phyloP scores from a whole-genome alignment of 2,113 vertebrate species.

The Crocuta crocuta region DNA sequence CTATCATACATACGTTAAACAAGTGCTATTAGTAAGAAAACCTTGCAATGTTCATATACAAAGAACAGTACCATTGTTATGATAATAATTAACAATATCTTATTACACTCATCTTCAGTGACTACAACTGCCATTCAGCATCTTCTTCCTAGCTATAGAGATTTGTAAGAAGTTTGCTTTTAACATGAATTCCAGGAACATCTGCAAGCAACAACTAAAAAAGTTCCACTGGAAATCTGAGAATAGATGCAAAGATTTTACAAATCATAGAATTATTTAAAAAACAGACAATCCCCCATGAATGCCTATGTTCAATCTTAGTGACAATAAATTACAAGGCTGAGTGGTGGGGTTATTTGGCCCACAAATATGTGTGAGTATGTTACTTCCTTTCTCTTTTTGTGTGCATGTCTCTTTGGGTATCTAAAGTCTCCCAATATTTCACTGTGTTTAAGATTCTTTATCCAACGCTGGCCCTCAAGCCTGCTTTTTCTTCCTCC shows the following conservation, averaged over 20 bases:
- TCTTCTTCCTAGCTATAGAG: conserved; percentile 34
- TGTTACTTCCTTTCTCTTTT: neutral
- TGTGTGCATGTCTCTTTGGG: neutral
- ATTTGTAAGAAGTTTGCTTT: neutral
- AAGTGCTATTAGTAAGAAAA: conserved; percentile 37
- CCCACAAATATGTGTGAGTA: neutral
- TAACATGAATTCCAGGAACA: conserved; percentile 53
- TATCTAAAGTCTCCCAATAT: neutral
- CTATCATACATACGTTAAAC: conserved; percentile 23
- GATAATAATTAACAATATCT: neutral
- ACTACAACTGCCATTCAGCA: neutral
- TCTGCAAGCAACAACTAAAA: conserved; percentile 38
- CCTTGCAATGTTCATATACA: neutral
- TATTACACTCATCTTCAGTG: neutral
- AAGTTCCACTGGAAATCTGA: neutral
- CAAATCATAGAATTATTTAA: neutral
- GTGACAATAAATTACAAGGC: neutral
- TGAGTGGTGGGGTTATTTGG: neutral
- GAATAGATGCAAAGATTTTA: neutral
- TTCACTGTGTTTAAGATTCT: neutral
- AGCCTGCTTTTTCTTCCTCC: neutral
- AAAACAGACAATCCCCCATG: neutral
- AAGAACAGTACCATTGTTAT: neutral
- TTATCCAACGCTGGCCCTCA: neutral
- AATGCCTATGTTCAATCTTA: neutral